Conservation (phyloP, 1,140 invertebrate genomes). For the Pseudobourletiella spinata region DNA sequence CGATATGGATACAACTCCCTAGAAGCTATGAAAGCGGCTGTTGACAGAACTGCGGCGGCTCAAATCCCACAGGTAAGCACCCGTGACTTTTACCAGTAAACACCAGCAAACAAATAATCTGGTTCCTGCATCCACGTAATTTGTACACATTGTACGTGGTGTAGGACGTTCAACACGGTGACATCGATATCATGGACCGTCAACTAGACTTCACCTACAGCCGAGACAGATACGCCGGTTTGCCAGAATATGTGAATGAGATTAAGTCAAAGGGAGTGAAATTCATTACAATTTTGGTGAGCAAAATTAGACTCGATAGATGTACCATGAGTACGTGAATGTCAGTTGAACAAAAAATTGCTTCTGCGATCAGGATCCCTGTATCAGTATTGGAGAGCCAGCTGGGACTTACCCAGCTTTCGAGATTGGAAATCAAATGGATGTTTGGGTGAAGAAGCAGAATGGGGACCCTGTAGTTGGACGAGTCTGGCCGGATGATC, state of each 20-base stretch:
- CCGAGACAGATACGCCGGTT: constrained; percentile 6
- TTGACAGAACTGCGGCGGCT: constrained; percentile 40
- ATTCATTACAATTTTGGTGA: constrained; percentile 33
- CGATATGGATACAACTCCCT: constrained; percentile 44
- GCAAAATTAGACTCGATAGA: not conserved
- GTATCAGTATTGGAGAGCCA: constrained; percentile 12
- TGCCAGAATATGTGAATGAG: constrained; percentile 16
- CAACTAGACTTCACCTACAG: constrained; percentile 37
- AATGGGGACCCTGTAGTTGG: constrained; percentile 24
- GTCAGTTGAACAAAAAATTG: not conserved
- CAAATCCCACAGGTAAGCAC: constrained; percentile 41
- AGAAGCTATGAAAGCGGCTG: constrained; percentile 38
- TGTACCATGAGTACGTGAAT: not conserved
- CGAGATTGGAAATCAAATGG: constrained; percentile 29
- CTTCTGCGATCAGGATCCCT: constrained; percentile 10
- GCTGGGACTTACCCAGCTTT: constrained; percentile 20
- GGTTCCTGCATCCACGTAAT: not conserved
- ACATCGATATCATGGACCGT: constrained; percentile 57
- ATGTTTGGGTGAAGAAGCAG: constrained; percentile 31
- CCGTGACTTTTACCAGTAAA: too few relatives aligned
- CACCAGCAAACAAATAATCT: not conserved
- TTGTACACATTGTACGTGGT: not conserved
- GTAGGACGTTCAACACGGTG: constrained; percentile 48
- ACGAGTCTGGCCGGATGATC: constrained; percentile 40
- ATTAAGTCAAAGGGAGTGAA: constrained; percentile 26